Evolutionary conservation across 2,888 invertebrate genomes (phyloP), one percentile per base, ranked within the genome.

Genomic region (Crocallis elinguaria): DNA sequence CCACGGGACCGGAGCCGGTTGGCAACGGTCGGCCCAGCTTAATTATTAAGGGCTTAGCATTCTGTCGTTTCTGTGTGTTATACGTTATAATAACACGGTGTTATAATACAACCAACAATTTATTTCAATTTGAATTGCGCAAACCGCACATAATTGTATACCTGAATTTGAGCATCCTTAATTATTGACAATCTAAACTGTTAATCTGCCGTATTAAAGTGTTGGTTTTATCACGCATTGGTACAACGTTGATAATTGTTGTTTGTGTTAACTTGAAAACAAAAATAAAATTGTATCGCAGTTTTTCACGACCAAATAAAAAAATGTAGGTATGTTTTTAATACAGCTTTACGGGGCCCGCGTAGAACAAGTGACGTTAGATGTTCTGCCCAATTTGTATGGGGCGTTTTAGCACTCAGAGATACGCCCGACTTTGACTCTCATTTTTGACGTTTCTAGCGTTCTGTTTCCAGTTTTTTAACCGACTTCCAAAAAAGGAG

Each of bases 91-190:
- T 72, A 73, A 71, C 71, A 65, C 56, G 23, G 9, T 46, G 13
- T 17, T 44, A 65, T 58, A 65, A 61, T 63, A 57, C 69, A 73
- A 75, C 65, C 66, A 57, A 71, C 66, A 73, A 73, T 75, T 74
- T 69, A 62, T 71, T 70, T 74, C 70, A 73, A 77, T 77, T 43
- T 71, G 64, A 57, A 64, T 59, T 70, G 71, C 58, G 66, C 65
- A 71, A 66, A 69, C 66, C 64, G 63, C 69, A 66, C 66, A 71
- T 68, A 75, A 78, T 77, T 72, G 75, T 64, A 69, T 67, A 52
- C 62, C 64, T 57, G 59, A 54, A 66, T 70, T 69, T 62, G 64
- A 63, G 54, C 57, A 67, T 71, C 57, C 71, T 66, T 70, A 71
- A 74, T 75, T 74, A 67, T 63, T 49, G 41, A 56, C 44, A 71